phyloP scores from a whole-genome alignment of 1,140 invertebrate genomes.

The Drosophila tristis region DNA sequence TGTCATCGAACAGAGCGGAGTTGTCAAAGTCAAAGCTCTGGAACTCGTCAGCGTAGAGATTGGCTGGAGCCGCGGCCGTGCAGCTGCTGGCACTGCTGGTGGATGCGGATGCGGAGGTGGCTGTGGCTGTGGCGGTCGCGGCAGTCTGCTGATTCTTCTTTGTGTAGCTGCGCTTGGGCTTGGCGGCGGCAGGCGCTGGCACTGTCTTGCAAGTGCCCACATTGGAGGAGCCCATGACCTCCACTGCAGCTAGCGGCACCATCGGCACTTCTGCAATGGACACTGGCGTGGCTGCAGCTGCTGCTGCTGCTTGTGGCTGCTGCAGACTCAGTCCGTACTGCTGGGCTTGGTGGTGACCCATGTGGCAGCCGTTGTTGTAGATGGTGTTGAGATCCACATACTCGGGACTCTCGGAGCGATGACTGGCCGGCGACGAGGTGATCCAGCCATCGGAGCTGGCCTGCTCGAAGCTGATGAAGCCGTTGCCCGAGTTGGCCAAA shows the following conservation, averaged over 20 bases:
- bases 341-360: slow-evolving; percentile 30
- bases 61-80: slow-evolving; percentile 22
- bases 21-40: slow-evolving; percentile 79
- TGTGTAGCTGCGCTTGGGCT: slow-evolving; percentile 71
- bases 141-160: slow-evolving; percentile 58
- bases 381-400: slow-evolving; percentile 82
- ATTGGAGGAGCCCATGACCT: slow-evolving; percentile 72
- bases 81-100: slow-evolving; percentile 14
- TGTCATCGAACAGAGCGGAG: slow-evolving; percentile 71
- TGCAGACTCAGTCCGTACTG: slow-evolving; percentile 49
- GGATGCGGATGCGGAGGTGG: slow-evolving; percentile 4
- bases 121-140: not conserved
- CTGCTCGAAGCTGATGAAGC: slow-evolving; percentile 80
- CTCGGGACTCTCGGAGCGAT: slow-evolving; percentile 86
- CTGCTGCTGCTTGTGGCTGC: slow-evolving; percentile 19
- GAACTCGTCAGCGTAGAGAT: slow-evolving; percentile 70
- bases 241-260: slow-evolving; percentile 8
- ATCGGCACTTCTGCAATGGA: not conserved
- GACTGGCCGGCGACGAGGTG: slow-evolving; percentile 86
- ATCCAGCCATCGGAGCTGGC: slow-evolving; percentile 86
- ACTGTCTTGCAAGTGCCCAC: slow-evolving; percentile 71
- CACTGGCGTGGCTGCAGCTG: not conserved
- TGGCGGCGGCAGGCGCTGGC: slow-evolving; percentile 32
- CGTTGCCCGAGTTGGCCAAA: slow-evolving; percentile 67
- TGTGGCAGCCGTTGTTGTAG: slow-evolving; percentile 58